These are phyloP conservation scores for Rhagoletis pomonella DNA, from an alignment of 1,140 invertebrate species.

Conservation along the genomic window DNA sequence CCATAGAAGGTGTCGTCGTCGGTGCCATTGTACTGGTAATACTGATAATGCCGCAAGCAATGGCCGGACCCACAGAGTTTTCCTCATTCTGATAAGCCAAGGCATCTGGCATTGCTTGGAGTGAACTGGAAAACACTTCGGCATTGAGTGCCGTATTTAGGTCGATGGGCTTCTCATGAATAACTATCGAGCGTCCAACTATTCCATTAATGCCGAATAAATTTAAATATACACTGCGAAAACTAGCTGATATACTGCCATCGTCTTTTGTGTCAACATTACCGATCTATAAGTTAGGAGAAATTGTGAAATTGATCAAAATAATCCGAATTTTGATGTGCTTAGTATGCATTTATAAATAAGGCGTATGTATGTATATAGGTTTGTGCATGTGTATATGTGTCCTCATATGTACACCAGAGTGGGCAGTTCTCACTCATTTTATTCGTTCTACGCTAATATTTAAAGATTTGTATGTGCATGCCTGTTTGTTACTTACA, in stretches of 20 bases:
- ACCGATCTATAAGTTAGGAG: constrained; percentile 62
- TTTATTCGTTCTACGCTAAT: no score
- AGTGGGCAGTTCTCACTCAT: no score
- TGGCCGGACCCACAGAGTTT: constrained; percentile 65
- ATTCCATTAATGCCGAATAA: constrained; percentile 72
- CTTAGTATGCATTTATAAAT: background rate
- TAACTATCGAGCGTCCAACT: constrained; percentile 70
- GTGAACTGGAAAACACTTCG: constrained; percentile 69
- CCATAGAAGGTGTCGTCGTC: background rate
- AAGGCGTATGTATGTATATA: no score
- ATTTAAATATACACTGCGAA: constrained; percentile 67
- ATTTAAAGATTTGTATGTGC: background rate
- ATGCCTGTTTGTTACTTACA: constrained; percentile 60
- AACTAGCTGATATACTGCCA: constrained; percentile 66
- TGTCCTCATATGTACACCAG: no score
- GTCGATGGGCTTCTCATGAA: constrained; percentile 72
- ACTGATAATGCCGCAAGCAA: constrained; percentile 71
- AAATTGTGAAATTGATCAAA: background rate
- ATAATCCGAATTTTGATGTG: background rate
- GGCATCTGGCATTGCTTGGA: constrained; percentile 63
- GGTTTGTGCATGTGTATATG: background rate
- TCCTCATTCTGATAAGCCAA: constrained; percentile 71
- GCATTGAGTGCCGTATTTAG: constrained; percentile 69
- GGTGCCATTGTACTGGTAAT: constrained; percentile 65
- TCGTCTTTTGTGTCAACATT: constrained; percentile 71